Base-by-base conservation (phyloP, 1,140 invertebrate species). In the Zaprionus nigranus region DNA sequence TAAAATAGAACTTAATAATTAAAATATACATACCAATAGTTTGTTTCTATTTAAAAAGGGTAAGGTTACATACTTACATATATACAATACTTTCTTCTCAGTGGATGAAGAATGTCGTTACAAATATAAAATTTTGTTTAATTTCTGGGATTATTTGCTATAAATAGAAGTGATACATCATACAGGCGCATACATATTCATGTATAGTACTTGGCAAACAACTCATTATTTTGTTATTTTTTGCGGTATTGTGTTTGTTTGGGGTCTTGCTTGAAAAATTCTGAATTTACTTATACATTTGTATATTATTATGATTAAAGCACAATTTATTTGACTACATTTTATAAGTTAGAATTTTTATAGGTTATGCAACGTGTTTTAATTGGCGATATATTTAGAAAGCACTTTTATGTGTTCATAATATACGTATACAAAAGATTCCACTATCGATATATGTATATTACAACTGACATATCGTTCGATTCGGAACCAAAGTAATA, bases 1-100 rank as follows among this genome's bases (percentile, higher is more conserved):
- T 80, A 68, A 71, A 73, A 76, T 63, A 81, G 53, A 73, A 76
- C 60, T 67, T 70, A 73, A 67, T 63, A 73, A 80, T 70, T 70
- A 62, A 69, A 53, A 65, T 34, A 51, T 28, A 73, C 57, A 53
- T 43, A 49, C 38, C 28, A 34, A 40, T 11, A 3, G 38, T 46
- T 56, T 56, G 53, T 66, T 66, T 57, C 57, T 62, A 69, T 70
- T 53, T 6, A 51, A 34, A 66, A 43, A 43, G 26, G 28, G 3
- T 63, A 15, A 24, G n/a, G 24, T 40, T 15, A 60, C 11, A 61
- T 15, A n/a, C n/a, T 46, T 2, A 49, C 12, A 51, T 3, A 53
- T 53, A n/a, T 28, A 34, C 17, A 17, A 54, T 26, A 56, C 17
- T 60, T 15, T 38, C 12, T 40, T 22, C 30, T 59, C 13, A 40